Evolutionary conservation across 2,888 invertebrate species (phyloP).

Genomic region (Sinohyriopsis cumingii): DNA sequence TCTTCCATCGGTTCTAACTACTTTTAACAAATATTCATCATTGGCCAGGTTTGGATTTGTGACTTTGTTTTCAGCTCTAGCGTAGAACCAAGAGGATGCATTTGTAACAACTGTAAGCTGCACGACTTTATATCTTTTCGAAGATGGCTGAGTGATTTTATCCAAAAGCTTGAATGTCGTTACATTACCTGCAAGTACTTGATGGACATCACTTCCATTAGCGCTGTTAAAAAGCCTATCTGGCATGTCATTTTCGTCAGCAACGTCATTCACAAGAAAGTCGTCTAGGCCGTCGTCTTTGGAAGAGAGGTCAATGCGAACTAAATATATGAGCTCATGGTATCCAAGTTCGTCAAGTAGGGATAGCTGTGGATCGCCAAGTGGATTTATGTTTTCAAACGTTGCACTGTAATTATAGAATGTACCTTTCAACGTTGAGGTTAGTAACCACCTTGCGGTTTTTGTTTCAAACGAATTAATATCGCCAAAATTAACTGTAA

Average conservation of each 20-base stretch:
- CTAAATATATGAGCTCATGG: conserved; percentile 44
- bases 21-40: conserved; percentile 11
- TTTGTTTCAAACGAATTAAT: conserved; percentile 39
- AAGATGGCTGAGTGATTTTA: neutral
- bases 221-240: conserved; percentile 38
- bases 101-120: conserved; percentile 7
- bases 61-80: conserved; percentile 24
- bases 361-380: conserved; percentile 51
- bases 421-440: conserved; percentile 44
- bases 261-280: conserved; percentile 44
- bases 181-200: conserved; percentile 11
- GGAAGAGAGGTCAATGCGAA: conserved; percentile 27
- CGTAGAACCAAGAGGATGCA: conserved; percentile 19
- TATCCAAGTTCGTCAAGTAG: conserved; percentile 38
- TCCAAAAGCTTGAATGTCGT: neutral
- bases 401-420: conserved; percentile 54
- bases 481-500: conserved; percentile 50
- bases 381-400: conserved; percentile 52
- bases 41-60: conserved; percentile 7
- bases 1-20: conserved; percentile 10
- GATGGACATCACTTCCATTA: conserved; percentile 19
- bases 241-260: conserved; percentile 34
- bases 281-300: conserved; percentile 36
- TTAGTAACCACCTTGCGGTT: conserved; percentile 45
- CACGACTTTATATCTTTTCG: conserved; percentile 17